A percentile compares a stretch with the other conserved stretches of the same genome.
phyloP scores from a whole-genome alignment of 2,113 vertebrate species.

The Cisticola juncidis region DNA sequence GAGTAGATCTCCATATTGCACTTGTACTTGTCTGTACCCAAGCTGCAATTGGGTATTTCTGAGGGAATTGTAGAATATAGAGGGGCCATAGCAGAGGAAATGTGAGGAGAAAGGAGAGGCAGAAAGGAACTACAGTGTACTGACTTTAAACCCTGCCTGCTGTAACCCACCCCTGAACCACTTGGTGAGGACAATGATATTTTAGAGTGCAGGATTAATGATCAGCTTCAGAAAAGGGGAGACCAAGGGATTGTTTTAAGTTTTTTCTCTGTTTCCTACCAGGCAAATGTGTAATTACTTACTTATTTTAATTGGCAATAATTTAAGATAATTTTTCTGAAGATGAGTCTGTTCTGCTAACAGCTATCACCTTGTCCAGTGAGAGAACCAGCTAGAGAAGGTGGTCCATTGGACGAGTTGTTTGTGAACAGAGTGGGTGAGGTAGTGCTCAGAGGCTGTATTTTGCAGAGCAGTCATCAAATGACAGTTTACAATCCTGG shows the following conservation, averaged over 20 bases:
- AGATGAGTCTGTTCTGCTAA: background rate
- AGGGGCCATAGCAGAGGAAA: background rate
- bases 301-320: background rate
- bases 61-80: background rate
- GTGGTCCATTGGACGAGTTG: no score
- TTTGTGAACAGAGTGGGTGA: background rate
- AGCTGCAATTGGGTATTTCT: background rate
- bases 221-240: background rate
- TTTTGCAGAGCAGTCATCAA: background rate
- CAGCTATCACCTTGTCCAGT: background rate
- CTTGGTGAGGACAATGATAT: background rate
- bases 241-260: background rate
- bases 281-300: rapidly evolving
- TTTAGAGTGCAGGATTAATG: background rate
- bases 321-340: background rate
- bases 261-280: background rate
- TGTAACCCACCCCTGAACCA: rapidly evolving
- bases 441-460: background rate
- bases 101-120: background rate
- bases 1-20: background rate
- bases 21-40: background rate
- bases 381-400: no score
- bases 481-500: background rate
- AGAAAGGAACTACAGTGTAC: background rate
- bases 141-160: background rate